Evolutionary conservation across 2,888 invertebrate species (phyloP).

Genomic region (Eristalinus sepulchralis): DNA sequence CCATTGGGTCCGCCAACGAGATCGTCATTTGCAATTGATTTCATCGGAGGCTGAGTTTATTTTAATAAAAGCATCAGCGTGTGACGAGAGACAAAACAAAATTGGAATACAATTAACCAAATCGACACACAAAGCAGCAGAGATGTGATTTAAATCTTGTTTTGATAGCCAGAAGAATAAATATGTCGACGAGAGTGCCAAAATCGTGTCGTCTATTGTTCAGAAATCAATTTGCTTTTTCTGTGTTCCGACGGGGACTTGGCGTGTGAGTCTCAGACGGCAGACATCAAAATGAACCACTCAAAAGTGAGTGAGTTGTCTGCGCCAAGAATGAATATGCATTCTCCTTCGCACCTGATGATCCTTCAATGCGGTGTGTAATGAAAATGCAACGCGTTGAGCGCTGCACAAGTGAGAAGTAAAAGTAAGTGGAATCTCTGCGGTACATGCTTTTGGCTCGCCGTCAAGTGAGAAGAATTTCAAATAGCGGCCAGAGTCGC

Average conservation of each 20-base stretch:
- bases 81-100: neutral
- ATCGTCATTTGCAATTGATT: conserved; percentile 25
- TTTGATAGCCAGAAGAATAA: neutral
- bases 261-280: neutral
- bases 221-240: conserved; percentile 13
- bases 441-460: conserved; percentile 46
- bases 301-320: neutral
- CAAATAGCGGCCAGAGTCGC: neutral
- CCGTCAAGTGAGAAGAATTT: conserved; percentile 28
- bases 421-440: conserved; percentile 4
- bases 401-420: neutral
- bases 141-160: conserved; percentile 17
- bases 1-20: conserved; percentile 17
- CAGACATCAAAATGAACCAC: neutral
- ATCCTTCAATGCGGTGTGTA: neutral
- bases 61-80: neutral
- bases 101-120: conserved; percentile 17
- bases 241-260: neutral
- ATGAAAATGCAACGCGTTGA: conserved; percentile 30
- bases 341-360: conserved; percentile 32
- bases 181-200: conserved; percentile 29
- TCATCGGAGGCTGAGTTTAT: conserved; percentile 10
- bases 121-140: conserved; percentile 30
- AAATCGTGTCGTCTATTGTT: conserved; percentile 24
- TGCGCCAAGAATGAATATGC: neutral